A percentile compares a stretch with the other conserved stretches of the same genome.
phyloP scores from a whole-genome alignment of 2,797 vertebrate species.

The Hybognathus amarus region DNA sequence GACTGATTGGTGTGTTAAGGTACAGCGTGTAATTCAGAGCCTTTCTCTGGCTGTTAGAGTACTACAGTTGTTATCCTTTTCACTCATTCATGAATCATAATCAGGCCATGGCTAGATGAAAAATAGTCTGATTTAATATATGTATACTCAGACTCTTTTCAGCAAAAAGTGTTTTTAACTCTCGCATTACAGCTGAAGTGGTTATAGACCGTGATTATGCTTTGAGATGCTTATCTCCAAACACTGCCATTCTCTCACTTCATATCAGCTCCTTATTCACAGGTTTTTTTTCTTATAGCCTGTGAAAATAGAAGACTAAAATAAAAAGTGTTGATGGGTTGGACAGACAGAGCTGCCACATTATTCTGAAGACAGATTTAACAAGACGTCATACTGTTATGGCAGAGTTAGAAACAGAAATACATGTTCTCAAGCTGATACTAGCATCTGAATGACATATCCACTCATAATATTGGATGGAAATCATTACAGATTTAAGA shows the following conservation, averaged over 20 bases:
- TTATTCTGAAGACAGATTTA: conserved; percentile 25
- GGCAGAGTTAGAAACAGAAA: conserved; percentile 18
- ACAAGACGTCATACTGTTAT: background rate
- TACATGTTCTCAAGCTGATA: background rate
- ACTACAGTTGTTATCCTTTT: background rate
- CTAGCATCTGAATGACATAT: background rate
- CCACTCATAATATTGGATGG: background rate
- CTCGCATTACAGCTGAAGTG: background rate
- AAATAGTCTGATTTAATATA: background rate
- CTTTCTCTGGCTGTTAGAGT: conserved; percentile 48
- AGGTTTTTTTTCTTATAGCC: conserved; percentile 11
- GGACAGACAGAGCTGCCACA: conserved; percentile 10
- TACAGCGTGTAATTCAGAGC: background rate
- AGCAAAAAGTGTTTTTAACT: background rate
- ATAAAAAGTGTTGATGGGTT: conserved; percentile 35
- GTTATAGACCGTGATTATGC: background rate
- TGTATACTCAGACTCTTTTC: background rate
- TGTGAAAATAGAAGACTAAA: conserved; percentile 20
- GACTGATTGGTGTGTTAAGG: conserved; percentile 10
- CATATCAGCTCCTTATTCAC: conserved; percentile 18
- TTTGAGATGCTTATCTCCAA: background rate
- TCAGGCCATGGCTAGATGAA: background rate
- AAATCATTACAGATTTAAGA: background rate
- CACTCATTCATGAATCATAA: conserved; percentile 7
- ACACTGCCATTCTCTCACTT: conserved; percentile 22